phyloP scores from a whole-genome alignment of 2,888 invertebrate species.

The Leucoptera coffeella region DNA sequence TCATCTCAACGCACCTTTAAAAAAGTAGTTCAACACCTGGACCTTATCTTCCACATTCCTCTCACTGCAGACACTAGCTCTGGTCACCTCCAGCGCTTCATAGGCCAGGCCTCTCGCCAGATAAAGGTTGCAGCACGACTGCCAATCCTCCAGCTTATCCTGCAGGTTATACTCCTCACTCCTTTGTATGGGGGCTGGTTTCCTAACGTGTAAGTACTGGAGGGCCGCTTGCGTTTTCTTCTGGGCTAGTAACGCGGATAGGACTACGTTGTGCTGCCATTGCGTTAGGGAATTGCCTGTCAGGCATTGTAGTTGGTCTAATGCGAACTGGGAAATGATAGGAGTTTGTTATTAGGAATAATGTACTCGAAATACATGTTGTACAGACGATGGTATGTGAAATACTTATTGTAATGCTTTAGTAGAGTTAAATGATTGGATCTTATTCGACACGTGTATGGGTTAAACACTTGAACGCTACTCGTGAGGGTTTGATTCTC shows the following conservation, averaged over 20 bases:
- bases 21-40: constrained; percentile 54
- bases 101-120: constrained; percentile 58
- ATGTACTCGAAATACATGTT: no score
- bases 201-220: constrained; percentile 57
- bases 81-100: constrained; percentile 60
- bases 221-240: constrained; percentile 64
- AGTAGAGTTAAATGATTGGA: no score
- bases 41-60: constrained; percentile 21
- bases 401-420: no score
- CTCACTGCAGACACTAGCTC: constrained; percentile 43
- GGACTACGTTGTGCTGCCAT: constrained; percentile 68
- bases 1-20: constrained; percentile 42
- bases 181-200: constrained; percentile 41
- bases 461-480: no score
- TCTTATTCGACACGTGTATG: no score
- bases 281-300: constrained; percentile 54
- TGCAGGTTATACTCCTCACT: constrained; percentile 16
- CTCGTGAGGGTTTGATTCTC: no score
- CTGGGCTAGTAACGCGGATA: constrained; percentile 61
- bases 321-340: constrained; percentile 56
- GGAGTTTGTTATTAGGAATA: no score
- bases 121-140: constrained; percentile 52
- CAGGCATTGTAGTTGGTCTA: constrained; percentile 58
- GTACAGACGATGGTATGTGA: no score
- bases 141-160: constrained; percentile 41